Conservation (phyloP, 2,888 invertebrate species). For the Acanthosepion pharaonis region DNA sequence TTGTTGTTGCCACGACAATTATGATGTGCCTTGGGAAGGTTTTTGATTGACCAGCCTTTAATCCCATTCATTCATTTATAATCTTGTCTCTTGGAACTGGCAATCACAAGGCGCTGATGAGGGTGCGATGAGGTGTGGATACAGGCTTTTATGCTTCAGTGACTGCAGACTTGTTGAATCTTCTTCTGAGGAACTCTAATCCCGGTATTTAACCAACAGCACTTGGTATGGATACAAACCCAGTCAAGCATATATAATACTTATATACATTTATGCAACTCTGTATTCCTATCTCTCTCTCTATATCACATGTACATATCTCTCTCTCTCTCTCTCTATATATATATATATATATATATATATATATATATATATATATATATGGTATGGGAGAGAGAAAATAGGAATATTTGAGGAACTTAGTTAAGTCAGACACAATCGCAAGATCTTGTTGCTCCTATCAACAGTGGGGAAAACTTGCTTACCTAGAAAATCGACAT, state of each 20-base stretch:
- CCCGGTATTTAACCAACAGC: neutral
- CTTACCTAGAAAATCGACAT: too few species aligned
- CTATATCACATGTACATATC: neutral
- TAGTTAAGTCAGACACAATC: too few species aligned
- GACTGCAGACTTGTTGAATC: neutral
- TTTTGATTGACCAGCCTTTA: neutral
- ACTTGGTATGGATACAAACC: neutral
- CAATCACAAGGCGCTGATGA: neutral
- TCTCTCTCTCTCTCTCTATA: neutral
- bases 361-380: neutral
- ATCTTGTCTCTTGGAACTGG: neutral
- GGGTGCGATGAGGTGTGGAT: neutral
- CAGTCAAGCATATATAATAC: neutral
- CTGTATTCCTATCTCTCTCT: neutral
- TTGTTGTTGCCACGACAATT: conserved; percentile 33
- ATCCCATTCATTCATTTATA: neutral
- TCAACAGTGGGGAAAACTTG: too few species aligned
- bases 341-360: neutral
- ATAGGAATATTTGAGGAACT: too few species aligned
- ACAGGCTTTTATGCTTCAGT: neutral
- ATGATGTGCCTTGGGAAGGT: neutral
- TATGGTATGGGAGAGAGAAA: too few species aligned
- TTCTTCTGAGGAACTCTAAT: neutral
- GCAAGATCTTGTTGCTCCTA: too few species aligned
- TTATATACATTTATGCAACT: neutral